Evolutionary conservation across 2,113 vertebrate genomes (phyloP).

Genomic region (Oryzias curvinotus): DNA sequence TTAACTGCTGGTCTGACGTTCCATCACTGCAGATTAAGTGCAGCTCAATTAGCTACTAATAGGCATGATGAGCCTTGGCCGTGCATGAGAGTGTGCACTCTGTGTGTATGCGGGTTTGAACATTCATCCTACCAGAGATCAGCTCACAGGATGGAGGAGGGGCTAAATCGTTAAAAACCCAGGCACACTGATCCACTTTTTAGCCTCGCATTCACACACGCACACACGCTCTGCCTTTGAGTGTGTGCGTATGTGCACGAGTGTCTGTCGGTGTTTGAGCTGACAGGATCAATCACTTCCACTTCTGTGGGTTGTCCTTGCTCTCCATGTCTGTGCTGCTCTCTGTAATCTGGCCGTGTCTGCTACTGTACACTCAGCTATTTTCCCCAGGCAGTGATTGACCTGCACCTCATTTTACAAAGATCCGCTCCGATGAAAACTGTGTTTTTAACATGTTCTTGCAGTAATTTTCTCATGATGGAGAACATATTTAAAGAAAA

Average conservation of each 20-base stretch:
- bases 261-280: constrained; percentile 30
- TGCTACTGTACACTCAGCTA: constrained; percentile 17
- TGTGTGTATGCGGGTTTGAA: constrained; percentile 2
- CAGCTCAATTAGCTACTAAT: constrained; percentile 69
- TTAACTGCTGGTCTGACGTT: constrained; percentile 49
- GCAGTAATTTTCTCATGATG: no score
- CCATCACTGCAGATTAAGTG: constrained; percentile 58
- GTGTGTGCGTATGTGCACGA: constrained; percentile 11
- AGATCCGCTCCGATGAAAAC: no score
- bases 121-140: constrained; percentile 33
- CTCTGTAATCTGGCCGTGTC: constrained; percentile 14
- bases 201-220: constrained; percentile 39
- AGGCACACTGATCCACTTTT: constrained; percentile 63
- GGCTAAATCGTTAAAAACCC: constrained; percentile 36
- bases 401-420: constrained; percentile 28
- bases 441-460: no score
- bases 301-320: constrained; percentile 55
- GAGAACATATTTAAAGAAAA: no score
- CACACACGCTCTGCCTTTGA: background rate
- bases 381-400: constrained; percentile 30
- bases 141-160: constrained; percentile 51
- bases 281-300: constrained; percentile 71
- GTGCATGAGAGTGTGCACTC: constrained; percentile 25
- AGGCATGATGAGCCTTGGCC: constrained; percentile 37
- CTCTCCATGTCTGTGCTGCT: constrained; percentile 34